Base-by-base conservation (phyloP, 2,113 vertebrate genomes). In the Neofelis nebulosa region DNA sequence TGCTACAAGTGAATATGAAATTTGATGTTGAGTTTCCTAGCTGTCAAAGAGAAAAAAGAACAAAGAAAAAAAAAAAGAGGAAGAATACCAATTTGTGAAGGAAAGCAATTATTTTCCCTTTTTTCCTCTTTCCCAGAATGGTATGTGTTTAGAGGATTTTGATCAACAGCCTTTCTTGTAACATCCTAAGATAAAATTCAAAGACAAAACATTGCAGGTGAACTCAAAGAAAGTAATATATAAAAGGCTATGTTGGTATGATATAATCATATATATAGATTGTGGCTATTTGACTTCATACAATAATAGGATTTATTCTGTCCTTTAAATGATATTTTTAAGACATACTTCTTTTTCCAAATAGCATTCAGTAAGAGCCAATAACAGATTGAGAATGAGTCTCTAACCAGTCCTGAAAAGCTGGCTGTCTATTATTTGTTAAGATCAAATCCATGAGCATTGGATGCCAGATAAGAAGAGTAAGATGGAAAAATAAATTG, bases 401-500 rank as follows among this genome's bases (percentile, higher is more conserved):
- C 55, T 89, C 80, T 86, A 89, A 91, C 61, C 31, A 96, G 14
- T 50, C 13, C 50, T 69, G 27, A 11, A 66, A 79, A 90, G 41
- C n/a, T 79, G 50, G 86, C 45, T 78, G 23, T 79, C 57, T 81
- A 91, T 96, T 94, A 93, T 96, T 96, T 97, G 82, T 97, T 97
- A 96, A 96, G 87, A 93, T 98, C 57, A 97, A 97, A 97, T 94
- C 57, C 66, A 92, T 93, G 80, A 82, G 25, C 38, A 92, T 48
- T 94, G 61, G 57, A 88, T 89, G 55, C 15, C 66, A 97, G 90
- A 92, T 89, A 95, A 92, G 33, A 68, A 63, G 25, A 95, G 86
- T 38, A 96, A 63, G 16, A n/a, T 74, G 94, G 50, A 90, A 41
- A 78, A 97, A 96, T 85, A 86, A 97, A 97, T 48, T 93, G 85